Evolutionary conservation across 1,140 invertebrate species (phyloP).

Genomic region (Cardiocondyla obscurior): DNA sequence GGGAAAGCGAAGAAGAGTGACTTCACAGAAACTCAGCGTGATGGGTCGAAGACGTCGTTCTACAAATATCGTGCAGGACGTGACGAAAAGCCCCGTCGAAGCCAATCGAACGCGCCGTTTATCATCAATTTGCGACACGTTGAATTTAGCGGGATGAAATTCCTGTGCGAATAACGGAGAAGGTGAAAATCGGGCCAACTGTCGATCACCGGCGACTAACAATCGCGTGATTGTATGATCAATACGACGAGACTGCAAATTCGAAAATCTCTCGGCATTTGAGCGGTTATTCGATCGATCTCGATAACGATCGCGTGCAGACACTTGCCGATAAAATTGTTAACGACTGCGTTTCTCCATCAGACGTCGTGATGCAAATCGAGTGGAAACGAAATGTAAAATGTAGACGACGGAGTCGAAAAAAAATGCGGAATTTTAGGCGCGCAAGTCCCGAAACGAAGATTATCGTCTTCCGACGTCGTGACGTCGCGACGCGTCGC

Average conservation of each 20-base stretch:
- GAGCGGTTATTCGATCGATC: background rate
- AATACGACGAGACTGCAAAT: background rate
- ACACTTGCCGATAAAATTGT: background rate
- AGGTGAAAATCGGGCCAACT: background rate
- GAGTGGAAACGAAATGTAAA: no score
- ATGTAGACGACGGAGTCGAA: background rate
- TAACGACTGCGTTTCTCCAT: background rate
- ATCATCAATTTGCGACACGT: constrained; percentile 22
- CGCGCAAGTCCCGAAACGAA: background rate
- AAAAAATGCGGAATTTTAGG: background rate
- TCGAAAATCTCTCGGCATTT: background rate
- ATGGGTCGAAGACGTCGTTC: background rate
- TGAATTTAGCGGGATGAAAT: background rate
- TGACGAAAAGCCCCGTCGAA: constrained; percentile 11
- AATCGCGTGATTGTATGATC: background rate
- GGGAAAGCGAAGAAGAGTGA: constrained; percentile 11
- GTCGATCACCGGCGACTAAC: background rate
- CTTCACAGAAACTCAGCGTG: constrained; percentile 15
- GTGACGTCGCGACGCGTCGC: no score
- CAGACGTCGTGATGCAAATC: background rate
- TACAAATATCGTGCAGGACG: background rate
- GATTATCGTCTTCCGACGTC: constrained; percentile 54
- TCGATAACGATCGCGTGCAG: background rate
- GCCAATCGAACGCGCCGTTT: background rate
- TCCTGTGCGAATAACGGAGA: background rate